These are phyloP conservation scores for Julus scanicus DNA, from an alignment of 2,888 invertebrate species.

Conservation along the genomic window DNA sequence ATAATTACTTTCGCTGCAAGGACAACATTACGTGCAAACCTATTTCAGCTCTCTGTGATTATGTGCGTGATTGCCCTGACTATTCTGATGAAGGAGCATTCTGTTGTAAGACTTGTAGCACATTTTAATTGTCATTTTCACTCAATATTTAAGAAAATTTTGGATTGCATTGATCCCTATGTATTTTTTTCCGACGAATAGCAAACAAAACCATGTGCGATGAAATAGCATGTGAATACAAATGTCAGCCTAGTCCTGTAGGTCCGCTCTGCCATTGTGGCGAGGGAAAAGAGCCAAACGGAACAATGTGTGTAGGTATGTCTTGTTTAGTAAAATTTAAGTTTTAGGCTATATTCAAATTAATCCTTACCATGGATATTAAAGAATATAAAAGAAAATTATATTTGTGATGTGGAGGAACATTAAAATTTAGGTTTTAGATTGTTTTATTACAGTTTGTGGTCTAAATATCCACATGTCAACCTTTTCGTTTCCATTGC, in stretches of 20 bases:
- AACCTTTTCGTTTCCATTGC: slow-evolving; percentile 59
- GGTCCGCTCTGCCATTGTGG: slow-evolving; percentile 82
- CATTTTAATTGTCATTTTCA: background rate
- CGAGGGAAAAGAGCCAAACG: slow-evolving; percentile 74
- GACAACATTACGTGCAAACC: slow-evolving; percentile 73
- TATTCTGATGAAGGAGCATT: slow-evolving; percentile 78
- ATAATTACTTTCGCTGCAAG: slow-evolving; percentile 77
- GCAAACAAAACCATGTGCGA: slow-evolving; percentile 69
- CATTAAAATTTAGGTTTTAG: background rate
- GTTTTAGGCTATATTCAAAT: background rate
- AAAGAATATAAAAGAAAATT: background rate
- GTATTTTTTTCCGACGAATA: slow-evolving; percentile 59
- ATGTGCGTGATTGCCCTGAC: slow-evolving; percentile 75
- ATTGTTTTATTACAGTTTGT: background rate
- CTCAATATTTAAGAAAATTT: background rate
- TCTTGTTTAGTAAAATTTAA: slow-evolving; percentile 55
- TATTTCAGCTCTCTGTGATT: slow-evolving; percentile 76
- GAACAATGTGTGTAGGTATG: slow-evolving; percentile 73
- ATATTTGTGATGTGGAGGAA: background rate
- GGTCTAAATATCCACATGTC: background rate
- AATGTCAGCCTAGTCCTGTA: slow-evolving; percentile 77
- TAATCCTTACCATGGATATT: background rate
- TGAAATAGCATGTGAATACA: slow-evolving; percentile 72
- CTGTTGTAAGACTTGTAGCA: slow-evolving; percentile 70
- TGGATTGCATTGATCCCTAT: background rate